These are phyloP conservation scores for Asteroscopus sphinx DNA, from an alignment of 2,888 invertebrate species.

Conservation along the genomic window DNA sequence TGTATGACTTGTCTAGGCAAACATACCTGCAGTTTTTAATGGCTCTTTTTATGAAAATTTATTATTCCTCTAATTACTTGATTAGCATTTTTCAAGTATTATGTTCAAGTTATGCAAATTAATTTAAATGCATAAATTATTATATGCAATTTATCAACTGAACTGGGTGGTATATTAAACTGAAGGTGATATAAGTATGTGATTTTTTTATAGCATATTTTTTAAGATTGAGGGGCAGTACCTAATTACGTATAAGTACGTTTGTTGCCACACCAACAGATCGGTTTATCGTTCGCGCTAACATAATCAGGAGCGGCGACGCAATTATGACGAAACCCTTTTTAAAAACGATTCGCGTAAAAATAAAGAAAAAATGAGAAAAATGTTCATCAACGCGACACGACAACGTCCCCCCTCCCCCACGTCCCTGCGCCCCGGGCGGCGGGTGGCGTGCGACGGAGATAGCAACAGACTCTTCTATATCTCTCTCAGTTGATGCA, in stretches of 20 bases:
- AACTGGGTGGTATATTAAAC: too few species aligned
- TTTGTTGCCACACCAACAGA: constrained; percentile 56
- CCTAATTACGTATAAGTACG: constrained; percentile 38
- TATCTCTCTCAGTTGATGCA: constrained; percentile 76
- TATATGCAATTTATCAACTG: constrained; percentile 45
- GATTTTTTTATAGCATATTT: constrained; percentile 20
- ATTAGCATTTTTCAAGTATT: constrained; percentile 33
- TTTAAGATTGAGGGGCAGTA: constrained; percentile 26
- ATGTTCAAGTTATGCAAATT: constrained; percentile 47
- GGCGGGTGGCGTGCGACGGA: constrained; percentile 80
- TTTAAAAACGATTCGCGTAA: constrained; percentile 89
- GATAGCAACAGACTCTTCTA: constrained; percentile 67
- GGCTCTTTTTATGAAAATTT: constrained; percentile 10
- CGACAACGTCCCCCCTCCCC: constrained; percentile 77
- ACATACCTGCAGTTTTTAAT: constrained; percentile 22
- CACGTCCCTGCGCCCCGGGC: constrained; percentile 74
- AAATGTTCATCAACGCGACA: constrained; percentile 90
- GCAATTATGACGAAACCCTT: constrained; percentile 90
- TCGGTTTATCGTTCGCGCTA: constrained; percentile 78
- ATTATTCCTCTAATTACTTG: constrained; percentile 22
- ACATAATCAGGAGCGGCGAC: constrained; percentile 84
- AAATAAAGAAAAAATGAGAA: constrained; percentile 89
- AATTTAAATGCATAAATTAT: constrained; percentile 32
- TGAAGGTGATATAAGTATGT: constrained; percentile 30
- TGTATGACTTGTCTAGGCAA: constrained; percentile 29